Percentiles rank a stretch among this genome's conserved stretches.
Conservation (phyloP, 2,113 vertebrate genomes). For the Bubo blakistoni region DNA sequence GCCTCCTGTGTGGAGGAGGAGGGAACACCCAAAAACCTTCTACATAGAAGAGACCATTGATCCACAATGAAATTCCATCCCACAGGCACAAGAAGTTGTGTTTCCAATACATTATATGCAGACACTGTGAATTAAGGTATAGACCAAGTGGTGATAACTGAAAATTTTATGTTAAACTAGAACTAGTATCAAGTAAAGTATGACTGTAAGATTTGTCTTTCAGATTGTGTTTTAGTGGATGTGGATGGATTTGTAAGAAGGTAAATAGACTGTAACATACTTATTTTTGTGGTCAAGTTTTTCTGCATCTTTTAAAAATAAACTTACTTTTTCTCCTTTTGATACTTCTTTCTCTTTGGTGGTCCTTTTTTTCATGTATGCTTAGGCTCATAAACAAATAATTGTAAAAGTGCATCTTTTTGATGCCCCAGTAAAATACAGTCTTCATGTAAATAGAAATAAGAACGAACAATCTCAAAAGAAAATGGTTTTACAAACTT, state of each 20-base stretch:
- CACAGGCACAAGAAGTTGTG: background rate
- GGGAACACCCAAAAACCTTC: background rate
- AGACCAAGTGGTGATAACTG: background rate
- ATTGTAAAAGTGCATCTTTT: background rate
- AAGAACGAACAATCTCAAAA: background rate
- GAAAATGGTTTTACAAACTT: background rate
- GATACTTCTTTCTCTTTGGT: background rate
- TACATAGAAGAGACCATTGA: background rate
- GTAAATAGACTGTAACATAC: background rate
- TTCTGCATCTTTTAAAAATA: background rate
- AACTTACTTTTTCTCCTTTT: background rate
- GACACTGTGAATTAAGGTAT: background rate
- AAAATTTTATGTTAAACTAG: background rate
- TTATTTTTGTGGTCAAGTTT: background rate
- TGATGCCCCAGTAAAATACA: background rate
- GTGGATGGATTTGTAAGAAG: background rate
- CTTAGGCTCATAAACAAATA: background rate
- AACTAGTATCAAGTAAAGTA: background rate
- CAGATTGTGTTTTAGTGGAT: background rate
- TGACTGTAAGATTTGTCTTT: background rate
- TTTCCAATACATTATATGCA: background rate
- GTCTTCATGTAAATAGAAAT: background rate
- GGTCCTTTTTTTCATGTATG: background rate
- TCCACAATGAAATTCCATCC: background rate
- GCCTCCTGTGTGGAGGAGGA: background rate